These are phyloP conservation scores for Heliornis fulica DNA, from an alignment of 2,113 vertebrate genomes.

Conservation along the genomic window DNA sequence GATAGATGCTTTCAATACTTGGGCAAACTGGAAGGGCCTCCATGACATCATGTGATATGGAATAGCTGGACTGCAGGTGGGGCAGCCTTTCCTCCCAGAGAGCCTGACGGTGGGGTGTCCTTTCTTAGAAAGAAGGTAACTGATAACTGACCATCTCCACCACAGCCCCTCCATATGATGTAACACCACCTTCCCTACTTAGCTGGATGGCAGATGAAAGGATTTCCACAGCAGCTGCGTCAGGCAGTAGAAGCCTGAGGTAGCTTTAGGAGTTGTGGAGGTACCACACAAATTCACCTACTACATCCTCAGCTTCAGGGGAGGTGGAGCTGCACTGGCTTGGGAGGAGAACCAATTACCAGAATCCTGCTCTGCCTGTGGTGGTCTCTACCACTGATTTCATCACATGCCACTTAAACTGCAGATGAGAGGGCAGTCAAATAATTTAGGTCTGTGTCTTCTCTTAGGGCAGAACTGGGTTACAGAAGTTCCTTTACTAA, in stretches of 20 bases:
- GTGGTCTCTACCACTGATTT: neutral
- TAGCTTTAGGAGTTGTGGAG: neutral
- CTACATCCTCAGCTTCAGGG: neutral
- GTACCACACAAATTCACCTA: neutral
- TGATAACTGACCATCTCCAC: neutral
- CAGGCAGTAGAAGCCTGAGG: slow-evolving; percentile 3
- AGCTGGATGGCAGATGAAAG: neutral
- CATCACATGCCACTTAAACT: neutral
- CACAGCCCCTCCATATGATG: neutral
- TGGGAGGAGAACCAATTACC: neutral
- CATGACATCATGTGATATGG: neutral
- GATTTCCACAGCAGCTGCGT: neutral
- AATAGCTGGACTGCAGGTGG: neutral
- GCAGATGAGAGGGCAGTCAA: neutral
- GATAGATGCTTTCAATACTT: neutral
- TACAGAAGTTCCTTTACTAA: neutral
- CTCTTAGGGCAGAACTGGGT: neutral
- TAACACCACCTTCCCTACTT: neutral
- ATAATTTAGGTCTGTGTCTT: neutral
- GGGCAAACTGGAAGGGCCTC: neutral
- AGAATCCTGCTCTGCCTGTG: neutral
- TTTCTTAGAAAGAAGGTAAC: neutral
- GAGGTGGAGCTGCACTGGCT: neutral
- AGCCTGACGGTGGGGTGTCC: neutral
- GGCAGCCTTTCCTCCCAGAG: neutral